These are phyloP conservation scores for Drosophila carrolli DNA, from an alignment of 1,140 invertebrate species.

Conservation along the genomic window DNA sequence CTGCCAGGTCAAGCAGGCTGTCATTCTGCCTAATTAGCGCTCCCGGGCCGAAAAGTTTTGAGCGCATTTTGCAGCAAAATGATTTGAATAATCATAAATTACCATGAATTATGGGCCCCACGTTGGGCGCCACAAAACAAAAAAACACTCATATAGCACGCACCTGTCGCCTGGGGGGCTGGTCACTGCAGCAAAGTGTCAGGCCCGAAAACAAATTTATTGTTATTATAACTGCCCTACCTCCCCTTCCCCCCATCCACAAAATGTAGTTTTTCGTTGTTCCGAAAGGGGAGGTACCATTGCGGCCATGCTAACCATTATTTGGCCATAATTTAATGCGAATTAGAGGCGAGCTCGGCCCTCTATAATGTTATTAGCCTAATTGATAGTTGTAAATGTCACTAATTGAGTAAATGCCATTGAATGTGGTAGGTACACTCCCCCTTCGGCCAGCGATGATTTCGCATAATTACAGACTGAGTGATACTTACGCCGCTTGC, in stretches of 20 bases:
- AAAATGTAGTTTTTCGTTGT: slow-evolving; percentile 30
- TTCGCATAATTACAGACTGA: slow-evolving; percentile 26
- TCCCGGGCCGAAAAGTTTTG: slow-evolving; percentile 16
- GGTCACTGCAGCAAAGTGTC: slow-evolving; percentile 65
- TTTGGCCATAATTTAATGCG: slow-evolving; percentile 61
- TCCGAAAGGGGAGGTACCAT: slow-evolving; percentile 2
- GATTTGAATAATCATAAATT: slow-evolving; percentile 78
- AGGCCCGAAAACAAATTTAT: slow-evolving; percentile 63
- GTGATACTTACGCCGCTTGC: slow-evolving; percentile 80
- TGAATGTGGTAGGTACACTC: not conserved
- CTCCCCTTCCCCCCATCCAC: not conserved
- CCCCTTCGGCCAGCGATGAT: slow-evolving; percentile 2
- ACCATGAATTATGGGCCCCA: slow-evolving; percentile 64
- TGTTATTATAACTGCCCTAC: slow-evolving; percentile 44
- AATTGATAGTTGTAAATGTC: slow-evolving; percentile 69
- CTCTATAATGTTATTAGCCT: slow-evolving; percentile 64
- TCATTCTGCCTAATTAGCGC: slow-evolving; percentile 70
- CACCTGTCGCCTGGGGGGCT: slow-evolving; percentile 39
- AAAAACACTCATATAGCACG: slow-evolving; percentile 26
- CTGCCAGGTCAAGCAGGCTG: slow-evolving; percentile 60
- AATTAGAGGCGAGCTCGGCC: slow-evolving; percentile 46
- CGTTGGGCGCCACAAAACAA: slow-evolving; percentile 28
- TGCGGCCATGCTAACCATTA: slow-evolving; percentile 33
- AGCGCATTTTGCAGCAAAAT: slow-evolving; percentile 58
- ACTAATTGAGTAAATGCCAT: slow-evolving; percentile 60